Base-by-base conservation (phyloP, 2,888 invertebrate species). In the Notocelia uddmanniana region DNA sequence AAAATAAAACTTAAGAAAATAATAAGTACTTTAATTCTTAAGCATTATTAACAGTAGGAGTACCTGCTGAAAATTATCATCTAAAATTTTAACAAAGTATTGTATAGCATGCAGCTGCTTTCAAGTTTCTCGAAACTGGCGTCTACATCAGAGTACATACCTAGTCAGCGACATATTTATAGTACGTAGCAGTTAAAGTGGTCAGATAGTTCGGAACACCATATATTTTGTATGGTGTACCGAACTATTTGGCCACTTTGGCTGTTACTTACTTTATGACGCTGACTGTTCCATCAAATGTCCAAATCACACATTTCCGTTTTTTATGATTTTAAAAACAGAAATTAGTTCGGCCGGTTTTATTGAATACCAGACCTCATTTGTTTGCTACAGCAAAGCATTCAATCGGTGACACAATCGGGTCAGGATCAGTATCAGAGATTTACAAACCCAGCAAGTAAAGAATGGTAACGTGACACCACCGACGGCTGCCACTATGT, bases 391-490 rank as follows among this genome's bases (percentile, higher is more conserved):
- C 23, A 55, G 13, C 13, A 37, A 37, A 15, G 31, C 64, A 70
- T 18, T 45, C 21, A 21, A 26, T 70, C 15, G 48, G 34, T 57
- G 23, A 34, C 23, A 60, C 18, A 31, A 58, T 41, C 23, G 57
- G 57, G 55, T 68, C 52, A 37, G 11, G 34, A 60, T 26, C 60
- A 68, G 48, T 48, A 62, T 45, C 19, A 58, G 45, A 60, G 55
- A 77, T 79, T 74, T 76, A 77, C 69, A 76, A 76, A 75, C 75
- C 76, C 73, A 77, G 75, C 79, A 80, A 79, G 79, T 77, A 80
- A 78, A 79, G 84, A 86, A 87, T 90, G 93, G 93, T 93, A 93
- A 93, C 93, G 88, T 89, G 90, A 91, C 89, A 89, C 93, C 93
- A 93, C 93, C 93, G 82, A 90, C 88, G 90, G 91, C 92, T 90